Evolutionary conservation across 1,140 invertebrate genomes (phyloP).

Genomic region (Penaeus vannamei): DNA sequence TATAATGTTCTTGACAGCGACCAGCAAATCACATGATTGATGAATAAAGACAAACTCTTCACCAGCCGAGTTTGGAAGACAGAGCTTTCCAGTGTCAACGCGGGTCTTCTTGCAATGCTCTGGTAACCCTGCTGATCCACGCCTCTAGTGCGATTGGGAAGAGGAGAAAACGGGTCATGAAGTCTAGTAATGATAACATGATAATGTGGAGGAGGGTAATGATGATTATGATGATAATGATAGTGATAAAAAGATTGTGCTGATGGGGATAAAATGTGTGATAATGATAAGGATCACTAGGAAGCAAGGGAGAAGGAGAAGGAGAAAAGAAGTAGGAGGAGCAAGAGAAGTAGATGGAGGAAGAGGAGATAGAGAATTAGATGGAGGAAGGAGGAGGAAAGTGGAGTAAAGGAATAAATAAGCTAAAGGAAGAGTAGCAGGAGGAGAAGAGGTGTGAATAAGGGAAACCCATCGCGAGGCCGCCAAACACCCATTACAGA

Average conservation of each 20-base stretch:
- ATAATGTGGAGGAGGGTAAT: neutral
- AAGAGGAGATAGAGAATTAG: neutral
- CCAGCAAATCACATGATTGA: too few species aligned
- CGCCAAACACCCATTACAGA: too few species aligned
- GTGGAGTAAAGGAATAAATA: neutral
- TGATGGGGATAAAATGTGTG: neutral
- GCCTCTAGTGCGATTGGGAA: neutral
- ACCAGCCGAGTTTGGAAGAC: too few species aligned
- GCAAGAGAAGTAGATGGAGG: neutral
- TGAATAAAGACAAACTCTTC: too few species aligned
- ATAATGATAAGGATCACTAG: neutral
- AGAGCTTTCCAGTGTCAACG: too few species aligned
- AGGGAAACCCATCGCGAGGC: too few species aligned
- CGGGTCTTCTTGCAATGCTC: too few species aligned
- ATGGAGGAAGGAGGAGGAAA: neutral
- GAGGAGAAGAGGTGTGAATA: conserved; percentile 4
- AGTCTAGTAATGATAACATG: neutral
- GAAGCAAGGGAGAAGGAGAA: neutral
- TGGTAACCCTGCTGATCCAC: too few species aligned
- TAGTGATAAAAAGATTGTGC: neutral
- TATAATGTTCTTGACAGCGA: too few species aligned
- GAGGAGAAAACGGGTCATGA: neutral
- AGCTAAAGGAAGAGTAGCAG: neutral
- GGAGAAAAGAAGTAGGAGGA: neutral
- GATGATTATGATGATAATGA: neutral